Evolutionary conservation across 30 jellyfish, hydroid and myxozoan genomes (phyloP).

Genomic region (Cassiopea andromeda): DNA sequence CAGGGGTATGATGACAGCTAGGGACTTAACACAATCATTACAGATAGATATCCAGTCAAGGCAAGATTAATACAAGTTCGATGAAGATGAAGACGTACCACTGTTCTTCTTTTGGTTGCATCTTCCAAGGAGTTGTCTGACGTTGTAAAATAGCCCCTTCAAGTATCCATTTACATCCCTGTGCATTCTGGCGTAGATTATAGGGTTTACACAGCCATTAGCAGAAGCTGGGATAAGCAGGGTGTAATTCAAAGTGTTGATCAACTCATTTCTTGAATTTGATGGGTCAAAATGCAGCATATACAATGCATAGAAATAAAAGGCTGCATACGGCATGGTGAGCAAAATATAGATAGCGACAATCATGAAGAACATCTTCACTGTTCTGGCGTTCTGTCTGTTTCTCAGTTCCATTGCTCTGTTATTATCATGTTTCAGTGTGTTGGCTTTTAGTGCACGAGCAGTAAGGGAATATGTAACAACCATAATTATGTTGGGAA

Average conservation of each 20-base stretch:
- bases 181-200: slow-evolving; percentile 53
- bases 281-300: background rate
- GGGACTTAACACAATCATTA: too few relatives aligned
- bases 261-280: background rate
- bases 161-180: slow-evolving; percentile 13
- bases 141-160: background rate
- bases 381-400: slow-evolving; percentile 19
- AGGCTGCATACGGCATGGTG: slow-evolving; percentile 46
- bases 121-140: background rate
- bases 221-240: slow-evolving; percentile 30
- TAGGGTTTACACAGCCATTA: slow-evolving; percentile 31
- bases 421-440: slow-evolving; percentile 34
- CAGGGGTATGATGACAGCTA: too few relatives aligned
- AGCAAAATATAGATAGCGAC: slow-evolving; percentile 20
- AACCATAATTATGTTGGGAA: slow-evolving; percentile 21
- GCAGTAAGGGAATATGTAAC: slow-evolving; percentile 32
- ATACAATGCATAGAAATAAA: background rate
- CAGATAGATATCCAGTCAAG: too few relatives aligned
- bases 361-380: slow-evolving; percentile 44
- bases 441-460: slow-evolving; percentile 28
- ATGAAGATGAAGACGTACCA: background rate
- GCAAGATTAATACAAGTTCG: too few relatives aligned
- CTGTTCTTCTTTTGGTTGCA: background rate
- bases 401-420: slow-evolving; percentile 36
- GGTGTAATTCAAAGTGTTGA: background rate